Evolutionary conservation across 64 coral and sea anemone species (phyloP).

Genomic region (Astreopora myriophthalma): DNA sequence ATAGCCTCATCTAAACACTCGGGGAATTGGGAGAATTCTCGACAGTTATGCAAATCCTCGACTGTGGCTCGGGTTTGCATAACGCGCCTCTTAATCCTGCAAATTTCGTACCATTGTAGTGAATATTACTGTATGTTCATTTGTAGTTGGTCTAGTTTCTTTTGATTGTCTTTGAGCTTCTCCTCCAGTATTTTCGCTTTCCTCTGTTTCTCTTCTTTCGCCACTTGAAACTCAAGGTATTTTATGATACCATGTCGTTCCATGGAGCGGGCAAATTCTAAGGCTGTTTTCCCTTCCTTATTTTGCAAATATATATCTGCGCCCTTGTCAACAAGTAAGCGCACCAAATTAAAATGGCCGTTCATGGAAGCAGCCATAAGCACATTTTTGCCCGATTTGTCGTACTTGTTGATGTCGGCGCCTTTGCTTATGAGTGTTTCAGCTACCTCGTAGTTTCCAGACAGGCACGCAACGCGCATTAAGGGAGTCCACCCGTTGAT

Average conservation of each 20-base stretch:
- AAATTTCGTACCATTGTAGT: neutral
- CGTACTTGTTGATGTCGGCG: slow-evolving; percentile 79
- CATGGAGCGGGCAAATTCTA: slow-evolving; percentile 87
- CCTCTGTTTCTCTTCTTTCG: slow-evolving; percentile 89
- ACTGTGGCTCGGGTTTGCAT: too few relatives aligned
- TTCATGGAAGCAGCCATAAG: slow-evolving; percentile 94
- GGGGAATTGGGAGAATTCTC: too few relatives aligned
- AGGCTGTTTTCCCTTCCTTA: slow-evolving; percentile 87
- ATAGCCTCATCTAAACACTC: too few relatives aligned
- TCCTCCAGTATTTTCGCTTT: slow-evolving; percentile 90
- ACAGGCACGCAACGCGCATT: slow-evolving; percentile 88
- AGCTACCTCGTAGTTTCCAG: slow-evolving; percentile 83
- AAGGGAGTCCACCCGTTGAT: slow-evolving; percentile 84
- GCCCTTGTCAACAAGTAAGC: slow-evolving; percentile 85
- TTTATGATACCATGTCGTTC: slow-evolving; percentile 88
- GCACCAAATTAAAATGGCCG: slow-evolving; percentile 83
- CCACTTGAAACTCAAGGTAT: slow-evolving; percentile 83
- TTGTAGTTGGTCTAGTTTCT: slow-evolving; percentile 26
- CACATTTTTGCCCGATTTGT: slow-evolving; percentile 89
- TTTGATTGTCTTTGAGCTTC: slow-evolving; percentile 41
- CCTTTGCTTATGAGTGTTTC: slow-evolving; percentile 78
- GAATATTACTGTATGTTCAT: neutral
- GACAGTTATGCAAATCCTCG: too few relatives aligned
- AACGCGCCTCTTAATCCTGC: too few relatives aligned
- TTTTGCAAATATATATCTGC: slow-evolving; percentile 82